Percentiles rank a stretch among this genome's conserved stretches.
Conservation (phyloP, 2,888 invertebrate genomes). For the Mesorhabditis belari region DNA sequence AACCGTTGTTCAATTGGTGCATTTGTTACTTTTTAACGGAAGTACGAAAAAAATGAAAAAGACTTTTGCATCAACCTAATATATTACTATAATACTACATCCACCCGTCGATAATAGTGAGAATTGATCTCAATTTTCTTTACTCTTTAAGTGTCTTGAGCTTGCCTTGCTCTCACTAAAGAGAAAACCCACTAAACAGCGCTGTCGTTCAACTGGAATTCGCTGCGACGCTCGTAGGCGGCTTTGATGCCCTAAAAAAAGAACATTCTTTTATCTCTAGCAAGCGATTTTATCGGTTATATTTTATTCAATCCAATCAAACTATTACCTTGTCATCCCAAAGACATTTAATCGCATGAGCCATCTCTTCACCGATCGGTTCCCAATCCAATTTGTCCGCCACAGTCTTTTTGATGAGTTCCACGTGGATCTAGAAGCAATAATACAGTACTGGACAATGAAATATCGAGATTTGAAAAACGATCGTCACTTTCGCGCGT, state of each 20-base stretch:
- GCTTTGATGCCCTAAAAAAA: neutral
- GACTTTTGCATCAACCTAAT: neutral
- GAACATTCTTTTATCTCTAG: neutral
- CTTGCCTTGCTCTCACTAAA: too few species aligned
- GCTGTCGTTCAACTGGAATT: constrained; percentile 98
- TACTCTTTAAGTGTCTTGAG: too few species aligned
- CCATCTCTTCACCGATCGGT: constrained; percentile 17
- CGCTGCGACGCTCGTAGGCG: constrained; percentile 79
- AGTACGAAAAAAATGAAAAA: neutral
- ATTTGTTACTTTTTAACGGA: too few species aligned
- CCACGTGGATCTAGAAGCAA: neutral
- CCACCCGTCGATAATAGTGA: too few species aligned
- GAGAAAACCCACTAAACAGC: constrained; percentile 77
- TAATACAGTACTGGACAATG: too few species aligned
- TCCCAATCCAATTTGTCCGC: neutral
- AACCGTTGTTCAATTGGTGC: too few species aligned
- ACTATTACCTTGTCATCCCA: constrained; percentile 94
- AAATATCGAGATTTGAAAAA: too few species aligned
- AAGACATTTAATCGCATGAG: constrained; percentile 17
- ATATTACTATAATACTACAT: neutral
- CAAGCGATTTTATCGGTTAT: neutral
- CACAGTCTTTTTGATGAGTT: neutral
- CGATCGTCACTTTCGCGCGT: too few species aligned
- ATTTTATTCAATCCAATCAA: constrained; percentile 70
- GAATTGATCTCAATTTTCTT: too few species aligned